Evolutionary conservation across 1,140 invertebrate genomes (phyloP).

Genomic region (Palaemon carinicauda): DNA sequence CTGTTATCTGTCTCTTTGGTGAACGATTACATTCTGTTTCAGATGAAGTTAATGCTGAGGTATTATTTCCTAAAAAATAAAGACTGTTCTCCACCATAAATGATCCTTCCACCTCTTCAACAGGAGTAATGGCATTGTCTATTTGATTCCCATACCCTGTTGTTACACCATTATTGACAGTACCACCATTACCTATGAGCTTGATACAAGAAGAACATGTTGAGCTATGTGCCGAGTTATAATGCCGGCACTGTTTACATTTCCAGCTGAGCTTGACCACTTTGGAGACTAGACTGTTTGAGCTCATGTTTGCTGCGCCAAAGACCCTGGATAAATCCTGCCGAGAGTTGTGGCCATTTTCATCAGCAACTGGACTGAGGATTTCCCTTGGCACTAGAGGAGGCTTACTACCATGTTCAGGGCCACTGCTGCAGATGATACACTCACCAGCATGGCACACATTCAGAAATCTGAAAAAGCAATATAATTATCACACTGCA

Average conservation of each 20-base stretch:
- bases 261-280: slow-evolving; percentile 50
- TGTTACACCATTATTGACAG: not conserved
- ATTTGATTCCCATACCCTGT: slow-evolving; percentile 3
- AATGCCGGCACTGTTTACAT: slow-evolving; percentile 46
- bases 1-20: slow-evolving; percentile 37
- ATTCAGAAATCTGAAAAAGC: slow-evolving; percentile 37
- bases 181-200: slow-evolving; percentile 37
- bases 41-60: slow-evolving; percentile 25
- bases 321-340: slow-evolving; percentile 37
- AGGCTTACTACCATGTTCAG: not conserved
- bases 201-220: slow-evolving; percentile 50
- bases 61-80: slow-evolving; percentile 43
- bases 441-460: slow-evolving; percentile 47
- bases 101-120: slow-evolving; percentile 44
- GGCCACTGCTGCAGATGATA: slow-evolving; percentile 38
- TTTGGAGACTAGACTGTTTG: slow-evolving; percentile 33
- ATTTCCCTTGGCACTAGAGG: slow-evolving; percentile 42
- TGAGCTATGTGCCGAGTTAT: slow-evolving; percentile 48
- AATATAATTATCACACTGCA: not conserved
- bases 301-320: slow-evolving; percentile 46
- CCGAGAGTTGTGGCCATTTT: slow-evolving; percentile 44
- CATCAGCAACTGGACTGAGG: slow-evolving; percentile 40
- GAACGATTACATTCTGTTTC: slow-evolving; percentile 43
- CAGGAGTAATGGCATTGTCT: slow-evolving; percentile 34
- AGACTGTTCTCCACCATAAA: slow-evolving; percentile 50